Evolutionary conservation across 1,140 invertebrate species (phyloP).

Genomic region (Leptinotarsa undecemlineata): DNA sequence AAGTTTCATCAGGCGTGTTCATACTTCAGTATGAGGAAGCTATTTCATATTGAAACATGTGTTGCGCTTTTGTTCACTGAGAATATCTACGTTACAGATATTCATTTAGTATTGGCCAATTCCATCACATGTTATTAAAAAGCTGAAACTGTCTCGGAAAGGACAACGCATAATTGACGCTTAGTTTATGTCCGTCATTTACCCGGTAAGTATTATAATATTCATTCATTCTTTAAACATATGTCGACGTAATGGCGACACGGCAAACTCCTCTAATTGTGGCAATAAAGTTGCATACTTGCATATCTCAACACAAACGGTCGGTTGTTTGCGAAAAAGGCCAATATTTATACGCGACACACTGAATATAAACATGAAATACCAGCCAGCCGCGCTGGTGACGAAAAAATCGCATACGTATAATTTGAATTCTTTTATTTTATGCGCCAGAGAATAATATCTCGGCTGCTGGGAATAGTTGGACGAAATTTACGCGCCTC

Average conservation of each 20-base stretch:
- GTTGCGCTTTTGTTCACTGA: too few species aligned
- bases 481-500: constrained; percentile 50
- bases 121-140: not conserved
- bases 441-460: constrained; percentile 51
- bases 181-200: constrained; percentile 38
- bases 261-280: constrained; percentile 46
- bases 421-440: constrained; percentile 55
- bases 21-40: too few species aligned
- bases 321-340: constrained; percentile 38
- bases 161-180: constrained; percentile 33
- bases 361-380: constrained; percentile 54
- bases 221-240: constrained; percentile 27
- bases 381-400: constrained; percentile 48
- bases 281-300: constrained; percentile 48
- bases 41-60: too few species aligned
- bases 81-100: too few species aligned
- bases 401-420: constrained; percentile 55
- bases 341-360: constrained; percentile 44
- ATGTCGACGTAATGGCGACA: constrained; percentile 13
- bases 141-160: constrained; percentile 6
- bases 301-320: constrained; percentile 43
- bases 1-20: too few species aligned
- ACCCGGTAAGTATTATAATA: constrained; percentile 28
- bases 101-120: not conserved
- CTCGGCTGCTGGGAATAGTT: constrained; percentile 53